These are phyloP conservation scores for Thripadectes ignobilis DNA, from an alignment of 2,797 vertebrate species.

Conservation along the genomic window DNA sequence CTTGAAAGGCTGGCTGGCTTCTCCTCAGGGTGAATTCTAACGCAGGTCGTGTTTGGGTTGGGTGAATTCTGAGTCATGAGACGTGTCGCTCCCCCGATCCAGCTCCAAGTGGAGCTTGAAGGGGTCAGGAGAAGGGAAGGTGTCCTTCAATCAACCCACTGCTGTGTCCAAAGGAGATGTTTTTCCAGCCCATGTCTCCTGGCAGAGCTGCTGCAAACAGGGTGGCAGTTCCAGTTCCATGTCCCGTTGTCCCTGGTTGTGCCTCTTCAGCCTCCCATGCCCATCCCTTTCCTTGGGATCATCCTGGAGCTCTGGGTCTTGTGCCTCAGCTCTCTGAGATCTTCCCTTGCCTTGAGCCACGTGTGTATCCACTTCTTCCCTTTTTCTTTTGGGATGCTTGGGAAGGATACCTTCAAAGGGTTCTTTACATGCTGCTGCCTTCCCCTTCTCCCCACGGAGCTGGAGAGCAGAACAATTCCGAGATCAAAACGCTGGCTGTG, in stretches of 20 bases:
- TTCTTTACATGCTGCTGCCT: not conserved
- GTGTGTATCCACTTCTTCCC: fast-evolving
- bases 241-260: not conserved
- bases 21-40: not conserved
- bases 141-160: not conserved
- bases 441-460: not conserved
- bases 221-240: fast-evolving
- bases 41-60: fast-evolving
- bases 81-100: not conserved
- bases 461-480: not conserved
- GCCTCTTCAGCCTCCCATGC: not conserved
- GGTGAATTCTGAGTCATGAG: not conserved
- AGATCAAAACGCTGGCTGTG: constrained; percentile 5
- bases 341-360: not conserved
- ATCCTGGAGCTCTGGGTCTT: not conserved
- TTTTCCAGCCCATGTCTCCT: not conserved
- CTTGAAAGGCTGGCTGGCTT: not conserved
- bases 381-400: not conserved
- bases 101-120: no score
- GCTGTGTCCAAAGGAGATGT: not conserved
- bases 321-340: not conserved
- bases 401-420: constrained; percentile 24
- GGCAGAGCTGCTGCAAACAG: no score
- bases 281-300: not conserved
- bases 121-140: not conserved